Evolutionary conservation across 2,888 invertebrate species (phyloP).

Genomic region (Achlya flavicornis): DNA sequence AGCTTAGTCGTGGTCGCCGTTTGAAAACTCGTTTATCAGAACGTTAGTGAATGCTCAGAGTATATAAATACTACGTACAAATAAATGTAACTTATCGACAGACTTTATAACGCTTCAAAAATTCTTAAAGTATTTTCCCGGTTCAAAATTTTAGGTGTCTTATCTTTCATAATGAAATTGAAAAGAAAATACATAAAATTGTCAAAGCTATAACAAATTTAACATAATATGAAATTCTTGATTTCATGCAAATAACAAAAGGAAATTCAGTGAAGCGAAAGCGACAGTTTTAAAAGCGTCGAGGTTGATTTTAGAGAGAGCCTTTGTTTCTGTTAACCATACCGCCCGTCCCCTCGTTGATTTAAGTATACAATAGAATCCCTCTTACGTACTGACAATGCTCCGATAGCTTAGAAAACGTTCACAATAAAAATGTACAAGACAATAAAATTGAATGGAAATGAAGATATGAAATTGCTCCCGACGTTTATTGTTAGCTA

Average conservation of each 20-base stretch:
- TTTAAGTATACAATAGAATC: slow-evolving; percentile 71
- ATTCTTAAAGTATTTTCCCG: too few relatives aligned
- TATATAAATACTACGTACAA: too few relatives aligned
- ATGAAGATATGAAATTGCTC: slow-evolving; percentile 64
- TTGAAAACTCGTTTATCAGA: neutral
- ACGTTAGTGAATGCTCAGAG: too few relatives aligned
- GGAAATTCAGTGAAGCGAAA: slow-evolving; percentile 53
- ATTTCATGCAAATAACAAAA: slow-evolving; percentile 46
- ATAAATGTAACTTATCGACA: too few relatives aligned
- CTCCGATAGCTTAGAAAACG: slow-evolving; percentile 73
- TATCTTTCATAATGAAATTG: too few relatives aligned
- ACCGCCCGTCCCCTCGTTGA: slow-evolving; percentile 62
- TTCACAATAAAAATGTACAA: slow-evolving; percentile 72
- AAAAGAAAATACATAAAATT: too few relatives aligned
- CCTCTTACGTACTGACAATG: slow-evolving; percentile 63
- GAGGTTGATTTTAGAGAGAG: slow-evolving; percentile 66
- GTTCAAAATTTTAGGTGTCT: too few relatives aligned
- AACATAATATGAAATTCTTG: slow-evolving; percentile 22
- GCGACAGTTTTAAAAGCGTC: slow-evolving; percentile 65
- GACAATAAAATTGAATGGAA: slow-evolving; percentile 69
- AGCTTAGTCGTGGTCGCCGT: neutral
- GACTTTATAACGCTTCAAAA: too few relatives aligned
- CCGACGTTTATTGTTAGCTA: slow-evolving; percentile 46
- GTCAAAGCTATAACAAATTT: slow-evolving; percentile 12
- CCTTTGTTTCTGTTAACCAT: slow-evolving; percentile 71